Conservation (phyloP, 1,140 invertebrate species). For the Bombus superbus region DNA sequence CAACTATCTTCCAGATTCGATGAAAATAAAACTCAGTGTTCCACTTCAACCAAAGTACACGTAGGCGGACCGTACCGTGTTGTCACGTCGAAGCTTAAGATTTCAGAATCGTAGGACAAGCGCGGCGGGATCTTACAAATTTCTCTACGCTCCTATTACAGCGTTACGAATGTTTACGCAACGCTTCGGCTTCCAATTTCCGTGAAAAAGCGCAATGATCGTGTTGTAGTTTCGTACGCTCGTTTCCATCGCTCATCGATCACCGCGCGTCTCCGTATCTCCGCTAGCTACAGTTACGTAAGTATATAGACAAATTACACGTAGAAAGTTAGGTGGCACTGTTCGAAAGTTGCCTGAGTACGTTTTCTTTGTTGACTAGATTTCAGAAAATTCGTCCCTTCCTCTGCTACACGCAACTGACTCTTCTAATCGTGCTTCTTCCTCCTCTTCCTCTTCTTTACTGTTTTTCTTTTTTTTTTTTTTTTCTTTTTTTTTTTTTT, state of each 20-base stretch:
- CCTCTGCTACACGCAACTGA: neutral
- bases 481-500: no score
- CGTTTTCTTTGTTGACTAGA: constrained; percentile 47
- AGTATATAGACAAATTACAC: constrained; percentile 21
- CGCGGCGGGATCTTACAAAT: neutral
- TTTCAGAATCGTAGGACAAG: neutral
- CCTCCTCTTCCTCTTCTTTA: neutral
- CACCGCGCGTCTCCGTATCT: neutral
- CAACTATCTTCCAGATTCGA: neutral
- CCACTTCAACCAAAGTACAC: neutral
- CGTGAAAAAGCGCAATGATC: constrained; percentile 26
- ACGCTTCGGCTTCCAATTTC: constrained; percentile 9
- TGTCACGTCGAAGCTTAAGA: neutral
- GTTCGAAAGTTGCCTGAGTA: constrained; percentile 48
- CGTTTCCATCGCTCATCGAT: neutral
- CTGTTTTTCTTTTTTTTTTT: neutral
- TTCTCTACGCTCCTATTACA: constrained; percentile 1
- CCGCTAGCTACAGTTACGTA: constrained; percentile 5
- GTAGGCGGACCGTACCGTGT: neutral
- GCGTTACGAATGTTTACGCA: constrained; percentile 18
- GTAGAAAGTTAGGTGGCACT: constrained; percentile 56
- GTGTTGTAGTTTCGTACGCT: constrained; percentile 18
- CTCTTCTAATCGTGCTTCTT: neutral
- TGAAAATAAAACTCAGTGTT: neutral
- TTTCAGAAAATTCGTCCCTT: constrained; percentile 11